Evolutionary conservation across 2,113 vertebrate genomes (phyloP).

Genomic region (Uria lomvia): DNA sequence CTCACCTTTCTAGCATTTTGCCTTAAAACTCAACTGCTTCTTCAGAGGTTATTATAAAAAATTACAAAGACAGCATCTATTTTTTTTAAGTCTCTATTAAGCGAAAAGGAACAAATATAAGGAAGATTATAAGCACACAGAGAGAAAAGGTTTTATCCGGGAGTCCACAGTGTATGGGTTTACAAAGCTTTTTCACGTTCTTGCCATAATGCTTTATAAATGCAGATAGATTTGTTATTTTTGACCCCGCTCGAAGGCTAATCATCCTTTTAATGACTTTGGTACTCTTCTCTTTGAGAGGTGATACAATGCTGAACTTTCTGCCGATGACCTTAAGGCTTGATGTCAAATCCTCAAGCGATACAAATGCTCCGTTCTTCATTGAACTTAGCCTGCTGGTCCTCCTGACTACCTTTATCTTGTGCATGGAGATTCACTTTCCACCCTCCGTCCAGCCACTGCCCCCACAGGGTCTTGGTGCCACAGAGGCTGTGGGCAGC

Average conservation of each 20-base stretch:
- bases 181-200: background rate
- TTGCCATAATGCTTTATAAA: background rate
- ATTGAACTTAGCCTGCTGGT: background rate
- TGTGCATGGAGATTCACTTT: background rate
- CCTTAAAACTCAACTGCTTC: background rate
- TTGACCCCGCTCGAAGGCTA: slow-evolving; percentile 3
- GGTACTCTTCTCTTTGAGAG: slow-evolving; percentile 2
- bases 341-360: background rate
- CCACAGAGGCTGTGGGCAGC: rapidly evolving
- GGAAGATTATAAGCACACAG: background rate
- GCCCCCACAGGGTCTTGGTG: rapidly evolving
- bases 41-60: background rate
- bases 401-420: background rate
- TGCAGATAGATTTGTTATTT: slow-evolving; percentile 33
- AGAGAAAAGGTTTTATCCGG: background rate
- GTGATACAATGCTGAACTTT: background rate
- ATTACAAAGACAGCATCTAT: background rate
- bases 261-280: slow-evolving; percentile 39
- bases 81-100: slow-evolving; percentile 8
- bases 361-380: rapidly evolving
- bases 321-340: background rate
- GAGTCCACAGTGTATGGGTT: background rate
- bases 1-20: background rate
- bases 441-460: rapidly evolving
- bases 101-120: background rate